Evolutionary conservation across 2,113 vertebrate species (phyloP), one percentile per base, ranked within the genome.

Genomic region (Drymodes brunneopygia): DNA sequence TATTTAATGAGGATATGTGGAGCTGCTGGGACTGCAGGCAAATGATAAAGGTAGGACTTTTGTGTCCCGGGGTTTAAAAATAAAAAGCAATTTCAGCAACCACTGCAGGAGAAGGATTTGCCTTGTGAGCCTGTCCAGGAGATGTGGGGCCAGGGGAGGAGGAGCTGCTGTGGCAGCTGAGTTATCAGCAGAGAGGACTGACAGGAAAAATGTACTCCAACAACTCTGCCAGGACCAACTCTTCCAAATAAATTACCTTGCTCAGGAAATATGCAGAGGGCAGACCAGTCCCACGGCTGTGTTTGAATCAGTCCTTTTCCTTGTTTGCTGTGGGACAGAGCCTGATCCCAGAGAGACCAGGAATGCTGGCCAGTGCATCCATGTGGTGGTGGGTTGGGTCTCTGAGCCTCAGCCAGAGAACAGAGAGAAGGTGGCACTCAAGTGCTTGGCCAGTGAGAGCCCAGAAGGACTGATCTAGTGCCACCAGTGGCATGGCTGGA

Each of bases 31-130:
- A 25, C 65, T 73, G 58, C 77, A 67, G 62, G 70, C 1, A 4
- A 53, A 82, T 29, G 66, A 88, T 89, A 88, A 94, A 96, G 83
- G 85, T 71, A 89, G 38, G 44, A 54, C 19, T 82, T 93, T 94
- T 82, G 54, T 85, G 64, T 84, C 77, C 28, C 1, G 1, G 20
- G 31, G 19, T 92, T 93, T 87, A 86, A 96, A 95, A 95, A 91
- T 87, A 74, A 95, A 88, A 92, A 71, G 56, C 48, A 47, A 93
- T 94, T 95, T 88, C 2, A 0, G 51, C 85, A 80, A 75, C 33
- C 5, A 16, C 31, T 50, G 27, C 47, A 53, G 71, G 70, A 81
- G 58, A 50, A 48, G 40, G 60, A 73, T 28, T 31, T 74, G 33
- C 75, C n/a, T 70, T 15, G 5, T 11, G 23, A 91, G 36, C 54